Conservation (phyloP, 2,888 invertebrate species). For the Calameuta idolon region DNA sequence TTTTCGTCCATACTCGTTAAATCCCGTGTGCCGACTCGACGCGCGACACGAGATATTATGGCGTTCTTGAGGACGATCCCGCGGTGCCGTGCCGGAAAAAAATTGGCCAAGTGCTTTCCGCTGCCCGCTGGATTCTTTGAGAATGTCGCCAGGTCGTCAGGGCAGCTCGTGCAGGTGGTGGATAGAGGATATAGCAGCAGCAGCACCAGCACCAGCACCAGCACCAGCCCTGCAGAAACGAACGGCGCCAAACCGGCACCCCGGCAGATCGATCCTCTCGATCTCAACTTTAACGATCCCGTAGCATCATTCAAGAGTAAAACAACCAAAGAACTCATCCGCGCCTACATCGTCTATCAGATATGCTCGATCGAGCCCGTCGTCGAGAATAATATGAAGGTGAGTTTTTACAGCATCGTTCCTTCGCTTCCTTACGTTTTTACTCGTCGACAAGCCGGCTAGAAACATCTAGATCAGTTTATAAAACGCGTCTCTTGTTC, state of each 20-base stretch:
- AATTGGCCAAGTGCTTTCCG: constrained; percentile 49
- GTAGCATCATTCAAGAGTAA: constrained; percentile 95
- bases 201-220: not conserved
- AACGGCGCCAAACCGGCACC: constrained; percentile 39
- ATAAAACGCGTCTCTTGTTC: not conserved
- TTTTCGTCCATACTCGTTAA: not conserved
- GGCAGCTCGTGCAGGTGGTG: constrained; percentile 50
- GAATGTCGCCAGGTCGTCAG: constrained; percentile 40
- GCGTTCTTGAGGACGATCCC: constrained; percentile 61
- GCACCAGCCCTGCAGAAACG: constrained; percentile 22
- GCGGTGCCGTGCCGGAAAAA: constrained; percentile 57
- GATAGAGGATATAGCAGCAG: constrained; percentile 43
- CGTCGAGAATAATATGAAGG: constrained; percentile 94
- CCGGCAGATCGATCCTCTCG: constrained; percentile 76
- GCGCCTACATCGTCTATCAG: constrained; percentile 92
- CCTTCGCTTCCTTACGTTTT: not conserved
- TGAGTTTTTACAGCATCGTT: constrained; percentile 68
- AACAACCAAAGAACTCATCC: constrained; percentile 89
- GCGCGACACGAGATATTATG: constrained; percentile 37
- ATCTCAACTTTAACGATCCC: constrained; percentile 88
- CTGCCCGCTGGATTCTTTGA: constrained; percentile 43
- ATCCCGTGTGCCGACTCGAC: not conserved
- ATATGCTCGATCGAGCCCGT: constrained; percentile 88
- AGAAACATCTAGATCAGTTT: not conserved
- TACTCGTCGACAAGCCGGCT: not conserved